Evolutionary conservation across 1,140 invertebrate species (phyloP), one percentile per base, ranked within the genome.

Genomic region (Cyphomyrmex costatus): DNA sequence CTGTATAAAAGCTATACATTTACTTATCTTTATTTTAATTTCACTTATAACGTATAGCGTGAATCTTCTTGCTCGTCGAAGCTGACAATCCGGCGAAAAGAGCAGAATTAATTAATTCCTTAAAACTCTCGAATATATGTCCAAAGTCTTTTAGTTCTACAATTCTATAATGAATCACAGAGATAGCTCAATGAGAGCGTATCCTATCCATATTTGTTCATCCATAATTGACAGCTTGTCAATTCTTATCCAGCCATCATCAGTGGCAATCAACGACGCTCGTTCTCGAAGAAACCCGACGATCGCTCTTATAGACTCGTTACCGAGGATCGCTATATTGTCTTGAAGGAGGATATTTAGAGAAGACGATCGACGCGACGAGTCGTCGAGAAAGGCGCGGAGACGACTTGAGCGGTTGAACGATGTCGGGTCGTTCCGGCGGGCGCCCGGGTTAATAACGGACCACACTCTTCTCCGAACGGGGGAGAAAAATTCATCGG

Each of bases 391-490:
- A 24, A 46, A 82, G 66, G 56, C 66, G 79, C 71, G 71, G 19
- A 42, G 71, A 60, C 71, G 56, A 33, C 73, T 85, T 73, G 70
- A 74, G 82, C 56, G 82, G 73, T 61, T 86, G 88, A 90, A 84
- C 84, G 87, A 90, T 90, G 88, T 61, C 76, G 60, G 76, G 58
- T 88, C 88, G 84, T 88, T 88, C 78, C 84, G 66, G 42, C 60
- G 77, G 89, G 80, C 87, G 77, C 83, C 60, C 46, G 56, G 53
- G 87, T 90, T 86, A 90, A 88, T 90, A 89, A 89, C 85, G 85
- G 80, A 53, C 85, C 33, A 42, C 27, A 27, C 12, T 78, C 66
- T 74, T 65, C 56, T 76, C 30, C 27, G 7, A 60, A 33, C 70
- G 46, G 24, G 51, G 21, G 53, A 89, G 66, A 89, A 88, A 80